Percentiles rank a stretch among this genome's conserved stretches.
phyloP scores from a whole-genome alignment of 2,113 vertebrate genomes.

The Sylvicapra grimmia region DNA sequence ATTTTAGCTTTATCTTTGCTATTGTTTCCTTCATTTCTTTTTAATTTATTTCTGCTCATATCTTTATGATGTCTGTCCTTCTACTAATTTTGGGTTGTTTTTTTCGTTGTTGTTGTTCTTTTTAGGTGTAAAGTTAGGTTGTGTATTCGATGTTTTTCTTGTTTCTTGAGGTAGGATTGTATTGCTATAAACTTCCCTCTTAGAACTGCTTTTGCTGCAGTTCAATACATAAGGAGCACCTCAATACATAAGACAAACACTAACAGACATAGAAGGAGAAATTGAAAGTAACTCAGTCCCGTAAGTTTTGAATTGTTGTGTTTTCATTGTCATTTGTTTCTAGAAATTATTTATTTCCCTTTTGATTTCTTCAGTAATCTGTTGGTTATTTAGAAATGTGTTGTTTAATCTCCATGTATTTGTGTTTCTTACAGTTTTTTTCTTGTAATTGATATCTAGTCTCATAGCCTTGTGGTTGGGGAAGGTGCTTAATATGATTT shows the following conservation, averaged over 20 bases:
- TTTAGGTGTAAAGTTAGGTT: neutral
- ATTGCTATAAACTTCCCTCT: neutral
- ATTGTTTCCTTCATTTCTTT: neutral
- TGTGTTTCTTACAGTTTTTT: neutral
- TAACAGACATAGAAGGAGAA: too few species aligned
- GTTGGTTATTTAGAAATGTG: neutral
- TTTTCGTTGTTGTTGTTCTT: neutral
- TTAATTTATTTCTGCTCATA: neutral
- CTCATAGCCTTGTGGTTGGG: neutral
- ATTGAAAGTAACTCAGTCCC: neutral
- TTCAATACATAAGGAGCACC: too few species aligned
- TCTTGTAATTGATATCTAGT: neutral
- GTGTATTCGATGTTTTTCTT: neutral
- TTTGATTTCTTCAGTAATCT: neutral
- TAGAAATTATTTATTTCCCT: neutral
- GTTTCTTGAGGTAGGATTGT: neutral
- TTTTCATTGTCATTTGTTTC: neutral
- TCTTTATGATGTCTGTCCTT: neutral
- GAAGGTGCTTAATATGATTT: neutral
- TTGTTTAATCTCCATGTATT: neutral
- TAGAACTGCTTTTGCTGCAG: neutral
- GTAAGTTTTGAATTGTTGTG: neutral
- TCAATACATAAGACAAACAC: too few species aligned
- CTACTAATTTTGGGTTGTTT: neutral
- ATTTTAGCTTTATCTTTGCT: neutral